Percentiles rank a stretch among this genome's conserved stretches.
Evolutionary conservation across 2,113 vertebrate genomes (phyloP).

Genomic region (Bagarius yarrelli): DNA sequence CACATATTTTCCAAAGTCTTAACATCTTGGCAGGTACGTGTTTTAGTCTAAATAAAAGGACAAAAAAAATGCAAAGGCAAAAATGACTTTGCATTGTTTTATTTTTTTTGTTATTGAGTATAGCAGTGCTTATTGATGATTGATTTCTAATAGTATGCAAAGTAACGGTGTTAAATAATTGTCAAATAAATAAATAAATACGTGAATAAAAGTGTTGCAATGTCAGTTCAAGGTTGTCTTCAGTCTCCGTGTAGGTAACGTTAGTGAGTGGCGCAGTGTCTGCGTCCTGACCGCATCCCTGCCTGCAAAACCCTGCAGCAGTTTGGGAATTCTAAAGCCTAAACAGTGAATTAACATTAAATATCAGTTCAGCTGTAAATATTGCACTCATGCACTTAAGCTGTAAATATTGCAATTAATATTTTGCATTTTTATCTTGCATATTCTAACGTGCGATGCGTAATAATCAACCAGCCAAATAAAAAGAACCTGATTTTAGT

Average conservation of each 20-base stretch:
- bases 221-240: conserved; percentile 31
- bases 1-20: not conserved
- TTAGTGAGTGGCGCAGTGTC: conserved; percentile 64
- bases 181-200: not conserved
- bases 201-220: not conserved
- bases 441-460: not conserved
- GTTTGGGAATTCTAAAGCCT: not conserved
- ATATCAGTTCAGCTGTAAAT: not conserved
- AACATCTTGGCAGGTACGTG: not conserved
- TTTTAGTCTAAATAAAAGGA: not conserved
- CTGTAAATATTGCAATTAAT: too few species aligned
- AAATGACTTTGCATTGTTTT: not conserved
- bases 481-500: not conserved
- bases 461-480: not conserved
- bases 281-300: conserved; percentile 5
- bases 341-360: not conserved
- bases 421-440: not conserved
- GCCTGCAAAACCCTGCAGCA: not conserved
- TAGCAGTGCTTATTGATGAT: not conserved
- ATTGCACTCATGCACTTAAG: too few species aligned
- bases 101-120: not conserved
- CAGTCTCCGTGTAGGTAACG: conserved; percentile 17
- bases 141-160: not conserved
- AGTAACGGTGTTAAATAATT: not conserved
- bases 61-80: not conserved